Percentiles rank a stretch among this genome's conserved stretches.
Evolutionary conservation across 2,797 vertebrate genomes (phyloP).

Genomic region (Alauda arvensis): DNA sequence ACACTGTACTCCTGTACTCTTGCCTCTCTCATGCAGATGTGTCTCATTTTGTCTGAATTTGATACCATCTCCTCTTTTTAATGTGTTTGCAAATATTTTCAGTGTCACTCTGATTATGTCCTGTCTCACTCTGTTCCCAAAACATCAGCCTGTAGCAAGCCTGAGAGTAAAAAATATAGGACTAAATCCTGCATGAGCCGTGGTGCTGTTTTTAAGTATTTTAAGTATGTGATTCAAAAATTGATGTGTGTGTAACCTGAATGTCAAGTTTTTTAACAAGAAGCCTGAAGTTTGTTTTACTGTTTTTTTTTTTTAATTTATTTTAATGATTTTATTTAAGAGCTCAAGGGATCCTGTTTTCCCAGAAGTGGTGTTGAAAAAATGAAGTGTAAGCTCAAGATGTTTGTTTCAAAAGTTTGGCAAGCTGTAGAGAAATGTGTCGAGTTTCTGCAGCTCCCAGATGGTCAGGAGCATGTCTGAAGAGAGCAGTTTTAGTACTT

Average conservation of each 20-base stretch:
- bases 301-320: background rate
- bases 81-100: background rate
- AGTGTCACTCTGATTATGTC: background rate
- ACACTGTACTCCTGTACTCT: background rate
- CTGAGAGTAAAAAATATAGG: background rate
- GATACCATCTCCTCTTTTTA: background rate
- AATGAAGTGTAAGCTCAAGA: background rate
- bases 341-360: background rate
- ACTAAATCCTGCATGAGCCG: background rate
- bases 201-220: background rate
- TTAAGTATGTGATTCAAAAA: background rate
- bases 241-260: background rate
- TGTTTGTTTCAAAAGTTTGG: constrained; percentile 3
- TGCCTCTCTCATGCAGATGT: background rate
- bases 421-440: background rate
- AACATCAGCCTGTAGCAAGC: background rate
- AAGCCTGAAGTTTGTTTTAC: background rate
- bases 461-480: background rate
- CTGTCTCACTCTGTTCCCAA: background rate
- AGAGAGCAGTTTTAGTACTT: background rate
- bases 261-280: background rate
- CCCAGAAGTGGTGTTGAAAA: constrained; percentile 14
- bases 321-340: background rate
- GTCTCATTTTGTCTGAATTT: background rate
- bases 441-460: constrained; percentile 1